A percentile compares a stretch with the other conserved stretches of the same genome.
Conservation (phyloP, 2,888 invertebrate species). For the Julus scandinavius region DNA sequence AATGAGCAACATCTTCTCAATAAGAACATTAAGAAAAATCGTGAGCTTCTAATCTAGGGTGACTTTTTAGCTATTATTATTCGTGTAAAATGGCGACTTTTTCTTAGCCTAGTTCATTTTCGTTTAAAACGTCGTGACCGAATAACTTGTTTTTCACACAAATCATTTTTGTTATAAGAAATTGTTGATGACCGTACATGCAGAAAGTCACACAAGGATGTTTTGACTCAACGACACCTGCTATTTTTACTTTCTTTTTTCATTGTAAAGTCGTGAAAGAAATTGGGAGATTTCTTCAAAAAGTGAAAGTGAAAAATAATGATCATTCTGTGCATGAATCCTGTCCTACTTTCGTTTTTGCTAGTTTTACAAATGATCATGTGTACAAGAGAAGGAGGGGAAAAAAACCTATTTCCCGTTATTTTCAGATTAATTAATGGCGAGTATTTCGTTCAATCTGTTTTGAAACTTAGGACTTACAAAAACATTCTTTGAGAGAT, state of each 20-base stretch:
- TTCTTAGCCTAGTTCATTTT: slow-evolving; percentile 46
- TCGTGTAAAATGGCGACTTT: neutral
- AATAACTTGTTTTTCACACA: neutral
- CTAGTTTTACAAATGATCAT: neutral
- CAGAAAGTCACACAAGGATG: slow-evolving; percentile 39
- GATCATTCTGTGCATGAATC: neutral
- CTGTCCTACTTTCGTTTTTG: slow-evolving; percentile 12
- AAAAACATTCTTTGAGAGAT: neutral
- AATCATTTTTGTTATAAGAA: slow-evolving; percentile 24
- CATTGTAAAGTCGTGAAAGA: neutral
- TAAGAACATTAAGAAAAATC: slow-evolving; percentile 39
- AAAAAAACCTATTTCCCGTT: slow-evolving; percentile 13
- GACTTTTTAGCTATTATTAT: neutral
- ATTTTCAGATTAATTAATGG: slow-evolving; percentile 32
- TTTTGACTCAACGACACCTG: slow-evolving; percentile 45
- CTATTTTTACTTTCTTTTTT: neutral
- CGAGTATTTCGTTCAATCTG: neutral
- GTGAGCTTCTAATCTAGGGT: slow-evolving; percentile 33
- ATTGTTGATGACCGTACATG: neutral
- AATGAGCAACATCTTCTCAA: slow-evolving; percentile 35
- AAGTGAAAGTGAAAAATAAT: neutral
- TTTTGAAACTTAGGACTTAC: neutral
- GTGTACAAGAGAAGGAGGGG: neutral
- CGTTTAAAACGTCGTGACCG: neutral
- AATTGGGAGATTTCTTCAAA: slow-evolving; percentile 8